phyloP scores from a whole-genome alignment of 2,113 vertebrate genomes.

The Corythornis madagascariensis region DNA sequence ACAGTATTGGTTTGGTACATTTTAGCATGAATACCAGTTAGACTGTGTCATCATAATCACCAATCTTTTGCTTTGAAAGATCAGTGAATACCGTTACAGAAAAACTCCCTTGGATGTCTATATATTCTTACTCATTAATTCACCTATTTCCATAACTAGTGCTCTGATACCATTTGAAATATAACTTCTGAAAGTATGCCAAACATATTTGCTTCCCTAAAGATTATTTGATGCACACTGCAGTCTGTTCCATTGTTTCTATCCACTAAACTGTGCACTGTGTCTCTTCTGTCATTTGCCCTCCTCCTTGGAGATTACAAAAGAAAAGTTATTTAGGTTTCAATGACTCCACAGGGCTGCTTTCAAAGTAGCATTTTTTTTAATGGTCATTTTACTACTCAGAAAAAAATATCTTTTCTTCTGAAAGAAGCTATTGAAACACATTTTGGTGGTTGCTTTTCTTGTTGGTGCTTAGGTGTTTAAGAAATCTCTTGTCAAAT shows the following conservation, averaged over 20 bases:
- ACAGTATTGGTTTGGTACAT: not conserved
- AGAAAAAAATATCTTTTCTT: not conserved
- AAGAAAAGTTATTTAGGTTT: constrained; percentile 13
- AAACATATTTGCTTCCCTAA: not conserved
- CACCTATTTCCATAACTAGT: not conserved
- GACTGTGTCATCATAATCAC: not conserved
- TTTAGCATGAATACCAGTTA: not conserved
- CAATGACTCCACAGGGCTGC: not conserved
- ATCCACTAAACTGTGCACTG: not conserved
- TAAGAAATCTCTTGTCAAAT: not conserved
- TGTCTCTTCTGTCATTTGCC: not conserved
- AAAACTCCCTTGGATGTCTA: not conserved
- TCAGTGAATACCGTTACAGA: not conserved
- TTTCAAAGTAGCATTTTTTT: not conserved
- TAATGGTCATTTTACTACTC: not conserved
- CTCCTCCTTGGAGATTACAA: not conserved
- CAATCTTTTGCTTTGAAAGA: not conserved
- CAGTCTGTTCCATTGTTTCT: not conserved
- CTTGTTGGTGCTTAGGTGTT: not conserved
- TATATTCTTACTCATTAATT: constrained; percentile 8
- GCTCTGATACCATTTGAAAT: constrained; percentile 5
- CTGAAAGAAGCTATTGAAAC: not conserved
- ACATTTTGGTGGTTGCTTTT: not conserved
- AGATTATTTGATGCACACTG: not conserved
- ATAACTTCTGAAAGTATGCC: constrained; percentile 33